phyloP scores from a whole-genome alignment of 2,113 vertebrate species.

The Eurystomus gularis region DNA sequence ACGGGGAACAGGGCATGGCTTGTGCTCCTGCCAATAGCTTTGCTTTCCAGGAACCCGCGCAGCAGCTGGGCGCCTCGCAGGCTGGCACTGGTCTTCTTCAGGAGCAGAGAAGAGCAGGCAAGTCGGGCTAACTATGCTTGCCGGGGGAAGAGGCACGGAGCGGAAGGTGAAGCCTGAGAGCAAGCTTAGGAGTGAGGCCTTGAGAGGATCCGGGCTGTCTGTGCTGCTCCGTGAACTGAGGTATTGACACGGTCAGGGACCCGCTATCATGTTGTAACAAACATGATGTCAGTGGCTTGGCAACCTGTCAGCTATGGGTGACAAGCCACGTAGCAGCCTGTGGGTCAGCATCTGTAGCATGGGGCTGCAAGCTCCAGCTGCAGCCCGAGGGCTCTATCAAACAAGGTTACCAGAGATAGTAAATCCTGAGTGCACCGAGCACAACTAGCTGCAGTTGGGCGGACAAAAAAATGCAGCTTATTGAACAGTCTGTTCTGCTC shows the following conservation, averaged over 20 bases:
- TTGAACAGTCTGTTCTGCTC: background rate
- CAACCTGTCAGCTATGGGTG: fast-evolving
- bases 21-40: background rate
- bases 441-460: background rate
- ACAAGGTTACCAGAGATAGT: background rate
- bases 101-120: background rate
- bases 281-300: background rate
- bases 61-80: background rate
- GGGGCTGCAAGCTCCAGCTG: background rate
- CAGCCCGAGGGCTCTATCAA: background rate
- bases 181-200: background rate
- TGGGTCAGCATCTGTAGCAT: fast-evolving
- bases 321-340: background rate
- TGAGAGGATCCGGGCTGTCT: background rate
- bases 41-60: background rate
- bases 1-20: background rate
- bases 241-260: background rate
- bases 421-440: background rate
- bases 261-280: fast-evolving
- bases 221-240: background rate
- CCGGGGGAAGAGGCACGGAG: background rate
- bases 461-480: background rate
- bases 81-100: background rate
- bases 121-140: no score
- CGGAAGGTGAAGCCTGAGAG: background rate